These are phyloP conservation scores for Acleris holmiana DNA, from an alignment of 2,888 invertebrate species.

Conservation along the genomic window DNA sequence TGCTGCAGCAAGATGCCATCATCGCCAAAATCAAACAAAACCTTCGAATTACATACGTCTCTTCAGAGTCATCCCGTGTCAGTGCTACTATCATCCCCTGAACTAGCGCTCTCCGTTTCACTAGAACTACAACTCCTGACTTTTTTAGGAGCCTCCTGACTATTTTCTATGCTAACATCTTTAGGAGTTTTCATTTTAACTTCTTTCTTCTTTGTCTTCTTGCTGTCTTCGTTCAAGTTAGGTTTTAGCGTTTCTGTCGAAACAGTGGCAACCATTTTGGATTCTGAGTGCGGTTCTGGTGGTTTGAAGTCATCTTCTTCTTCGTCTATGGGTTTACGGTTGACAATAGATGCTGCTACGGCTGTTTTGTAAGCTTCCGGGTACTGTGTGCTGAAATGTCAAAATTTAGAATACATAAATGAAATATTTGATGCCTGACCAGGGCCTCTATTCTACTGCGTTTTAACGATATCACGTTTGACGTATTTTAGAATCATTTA, in stretches of 20 bases:
- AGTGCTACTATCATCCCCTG: slow-evolving; percentile 87
- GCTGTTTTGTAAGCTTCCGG: slow-evolving; percentile 88
- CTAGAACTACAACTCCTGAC: slow-evolving; percentile 80
- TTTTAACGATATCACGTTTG: too few species aligned
- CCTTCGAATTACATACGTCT: not conserved
- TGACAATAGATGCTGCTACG: slow-evolving; percentile 76
- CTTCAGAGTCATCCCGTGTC: slow-evolving; percentile 75
- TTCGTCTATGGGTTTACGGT: slow-evolving; percentile 68
- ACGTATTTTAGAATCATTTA: too few species aligned
- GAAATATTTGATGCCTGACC: too few species aligned
- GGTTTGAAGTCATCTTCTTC: slow-evolving; percentile 70
- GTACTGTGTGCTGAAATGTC: slow-evolving; percentile 83
- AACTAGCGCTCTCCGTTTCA: slow-evolving; percentile 86
- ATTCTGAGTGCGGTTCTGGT: slow-evolving; percentile 55
- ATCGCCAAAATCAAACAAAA: not conserved
- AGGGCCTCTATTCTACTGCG: too few species aligned
- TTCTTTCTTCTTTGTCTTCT: slow-evolving; percentile 60
- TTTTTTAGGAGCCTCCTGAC: slow-evolving; percentile 48
- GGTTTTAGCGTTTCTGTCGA: slow-evolving; percentile 79
- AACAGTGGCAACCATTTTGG: slow-evolving; percentile 77
- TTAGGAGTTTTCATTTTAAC: slow-evolving; percentile 62
- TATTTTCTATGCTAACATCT: slow-evolving; percentile 52
- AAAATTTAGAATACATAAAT: not conserved
- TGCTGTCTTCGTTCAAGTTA: slow-evolving; percentile 61
- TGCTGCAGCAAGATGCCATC: not conserved